phyloP scores from a whole-genome alignment of 2,888 invertebrate genomes.

The Cryptocephalus primarius region DNA sequence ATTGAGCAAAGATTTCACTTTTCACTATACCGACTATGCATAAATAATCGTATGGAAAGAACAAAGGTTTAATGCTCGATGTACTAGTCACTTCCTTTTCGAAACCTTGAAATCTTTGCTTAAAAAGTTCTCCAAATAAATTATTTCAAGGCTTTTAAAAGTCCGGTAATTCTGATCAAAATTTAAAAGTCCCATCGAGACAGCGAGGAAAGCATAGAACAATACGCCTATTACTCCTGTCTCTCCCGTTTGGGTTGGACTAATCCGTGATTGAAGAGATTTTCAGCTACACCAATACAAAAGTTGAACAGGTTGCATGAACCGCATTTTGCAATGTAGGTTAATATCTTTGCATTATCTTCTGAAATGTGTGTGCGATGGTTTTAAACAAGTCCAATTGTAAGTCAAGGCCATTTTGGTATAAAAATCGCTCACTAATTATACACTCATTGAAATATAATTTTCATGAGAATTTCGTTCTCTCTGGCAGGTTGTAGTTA shows the following conservation, averaged over 20 bases:
- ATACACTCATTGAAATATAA: conserved; percentile 15
- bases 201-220: background rate
- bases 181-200: background rate
- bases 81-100: background rate
- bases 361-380: conserved; percentile 10
- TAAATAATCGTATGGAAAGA: background rate
- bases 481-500: conserved; percentile 22
- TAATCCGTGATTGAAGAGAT: background rate
- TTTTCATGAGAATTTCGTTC: conserved; percentile 20
- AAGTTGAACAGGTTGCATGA: conserved; percentile 13
- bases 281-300: background rate
- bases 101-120: background rate
- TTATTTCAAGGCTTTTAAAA: no score
- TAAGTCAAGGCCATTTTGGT: conserved; percentile 15
- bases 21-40: conserved; percentile 1
- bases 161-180: no score
- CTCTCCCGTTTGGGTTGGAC: background rate
- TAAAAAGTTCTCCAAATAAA: no score
- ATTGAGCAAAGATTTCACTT: conserved; percentile 8
- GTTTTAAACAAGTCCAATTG: conserved; percentile 12
- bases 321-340: conserved; percentile 17
- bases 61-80: background rate
- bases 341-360: conserved; percentile 20
- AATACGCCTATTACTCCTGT: background rate
- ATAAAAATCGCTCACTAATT: conserved; percentile 13